A percentile compares a stretch with the other conserved stretches of the same genome.
Evolutionary conservation across 2,797 vertebrate genomes (phyloP).

Genomic region (Thaleichthys pacificus): DNA sequence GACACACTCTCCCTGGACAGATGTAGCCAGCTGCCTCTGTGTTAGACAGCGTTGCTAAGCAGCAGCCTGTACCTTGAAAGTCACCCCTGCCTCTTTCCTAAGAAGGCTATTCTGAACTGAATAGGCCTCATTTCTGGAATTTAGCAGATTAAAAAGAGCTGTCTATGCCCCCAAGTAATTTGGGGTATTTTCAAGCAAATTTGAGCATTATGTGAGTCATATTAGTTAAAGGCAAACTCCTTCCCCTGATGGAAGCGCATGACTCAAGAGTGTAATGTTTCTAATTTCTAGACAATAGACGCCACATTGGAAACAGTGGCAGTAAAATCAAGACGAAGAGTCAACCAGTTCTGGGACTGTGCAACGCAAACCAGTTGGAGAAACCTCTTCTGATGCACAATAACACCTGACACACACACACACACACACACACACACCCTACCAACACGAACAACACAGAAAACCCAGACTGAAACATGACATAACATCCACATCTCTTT

Average conservation of each 20-base stretch:
- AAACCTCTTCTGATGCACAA: constrained; percentile 48
- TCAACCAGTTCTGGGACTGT: constrained; percentile 39
- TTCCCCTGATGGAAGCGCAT: constrained; percentile 22
- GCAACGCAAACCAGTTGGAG: constrained; percentile 47
- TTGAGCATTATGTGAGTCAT: constrained; percentile 41
- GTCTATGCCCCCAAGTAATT: constrained; percentile 31
- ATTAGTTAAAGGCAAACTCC: constrained; percentile 23
- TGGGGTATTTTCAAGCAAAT: constrained; percentile 39
- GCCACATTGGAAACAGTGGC: constrained; percentile 36
- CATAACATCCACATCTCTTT: neutral
- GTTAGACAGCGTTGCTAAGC: constrained; percentile 25
- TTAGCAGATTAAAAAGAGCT: constrained; percentile 42
- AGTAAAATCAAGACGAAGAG: constrained; percentile 26
- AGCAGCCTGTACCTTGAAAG: constrained; percentile 39
- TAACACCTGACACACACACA: constrained; percentile 25
- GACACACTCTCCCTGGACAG: constrained; percentile 5
- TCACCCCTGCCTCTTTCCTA: constrained; percentile 17
- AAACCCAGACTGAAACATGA: neutral
- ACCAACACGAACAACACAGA: neutral
- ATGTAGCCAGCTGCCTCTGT: constrained; percentile 1
- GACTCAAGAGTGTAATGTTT: constrained; percentile 37
- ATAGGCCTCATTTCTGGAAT: constrained; percentile 28
- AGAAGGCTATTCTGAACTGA: constrained; percentile 23
- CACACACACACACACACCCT: neutral
- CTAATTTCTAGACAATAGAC: constrained; percentile 25